A percentile compares a stretch with the other conserved stretches of the same genome.
These are phyloP conservation scores for Gnathonemus echidnorhynchus DNA, from an alignment of 2,113 vertebrate species.

Conservation along the genomic window DNA sequence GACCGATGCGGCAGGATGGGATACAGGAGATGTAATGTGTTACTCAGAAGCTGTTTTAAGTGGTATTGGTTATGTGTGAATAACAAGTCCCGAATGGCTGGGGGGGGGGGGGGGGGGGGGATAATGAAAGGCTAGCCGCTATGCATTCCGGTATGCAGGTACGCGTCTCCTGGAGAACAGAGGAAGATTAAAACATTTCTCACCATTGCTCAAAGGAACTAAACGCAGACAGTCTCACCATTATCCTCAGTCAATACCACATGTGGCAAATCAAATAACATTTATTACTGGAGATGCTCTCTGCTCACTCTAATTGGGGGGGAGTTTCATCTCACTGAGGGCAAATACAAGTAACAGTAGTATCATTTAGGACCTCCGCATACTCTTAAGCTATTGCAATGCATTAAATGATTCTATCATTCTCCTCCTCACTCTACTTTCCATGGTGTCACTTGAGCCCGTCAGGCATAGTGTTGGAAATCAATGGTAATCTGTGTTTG, in stretches of 20 bases:
- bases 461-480: background rate
- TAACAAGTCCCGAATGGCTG: background rate
- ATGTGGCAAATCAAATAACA: slow-evolving; percentile 15
- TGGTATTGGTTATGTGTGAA: background rate
- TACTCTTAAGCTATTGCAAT: background rate
- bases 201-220: background rate
- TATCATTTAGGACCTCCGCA: background rate
- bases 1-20: background rate
- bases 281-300: background rate
- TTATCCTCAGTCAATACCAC: slow-evolving; percentile 5
- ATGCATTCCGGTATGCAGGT: background rate
- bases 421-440: background rate
- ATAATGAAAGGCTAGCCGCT: background rate
- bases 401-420: background rate
- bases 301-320: background rate
- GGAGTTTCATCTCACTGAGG: background rate
- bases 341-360: slow-evolving; percentile 10
- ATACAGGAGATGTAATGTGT: background rate
- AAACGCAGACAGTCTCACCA: background rate
- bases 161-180: background rate
- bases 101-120: background rate
- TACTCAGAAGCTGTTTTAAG: background rate
- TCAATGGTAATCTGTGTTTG: slow-evolving; percentile 16
- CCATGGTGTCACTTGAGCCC: background rate
- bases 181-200: background rate